phyloP scores from a whole-genome alignment of 2,888 invertebrate species.

The Agrotis clavis region DNA sequence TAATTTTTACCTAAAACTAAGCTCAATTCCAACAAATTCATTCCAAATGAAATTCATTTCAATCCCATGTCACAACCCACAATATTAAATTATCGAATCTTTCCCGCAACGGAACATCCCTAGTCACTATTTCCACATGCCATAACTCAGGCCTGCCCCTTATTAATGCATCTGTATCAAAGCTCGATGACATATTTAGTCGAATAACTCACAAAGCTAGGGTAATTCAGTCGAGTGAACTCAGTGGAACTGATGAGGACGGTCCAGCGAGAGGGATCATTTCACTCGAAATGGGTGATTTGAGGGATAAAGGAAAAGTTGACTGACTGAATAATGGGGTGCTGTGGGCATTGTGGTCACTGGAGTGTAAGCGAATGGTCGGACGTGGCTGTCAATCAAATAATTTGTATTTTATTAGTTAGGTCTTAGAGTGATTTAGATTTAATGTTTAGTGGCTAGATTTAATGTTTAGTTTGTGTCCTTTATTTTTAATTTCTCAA shows the following conservation, averaged over 20 bases:
- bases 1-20: not conserved
- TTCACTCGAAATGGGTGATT: slow-evolving; percentile 42
- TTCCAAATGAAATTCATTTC: not conserved
- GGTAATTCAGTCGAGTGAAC: slow-evolving; percentile 50
- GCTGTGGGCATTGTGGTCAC: slow-evolving; percentile 15
- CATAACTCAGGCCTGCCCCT: slow-evolving; percentile 75
- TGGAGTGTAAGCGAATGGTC: slow-evolving; percentile 6
- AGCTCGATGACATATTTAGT: slow-evolving; percentile 84
- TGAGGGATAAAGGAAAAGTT: slow-evolving; percentile 55
- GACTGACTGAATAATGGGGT: slow-evolving; percentile 41
- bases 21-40: not conserved
- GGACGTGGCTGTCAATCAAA: slow-evolving; percentile 14
- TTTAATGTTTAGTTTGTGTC: too few relatives aligned
- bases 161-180: slow-evolving; percentile 82
- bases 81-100: slow-evolving; percentile 29
- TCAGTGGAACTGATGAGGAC: slow-evolving; percentile 31
- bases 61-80: not conserved
- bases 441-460: too few relatives aligned
- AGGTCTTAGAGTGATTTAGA: not conserved
- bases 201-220: slow-evolving; percentile 75
- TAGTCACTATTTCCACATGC: slow-evolving; percentile 70
- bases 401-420: slow-evolving; percentile 8
- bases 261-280: slow-evolving; percentile 43
- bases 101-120: slow-evolving; percentile 35
- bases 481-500: not conserved